Evolutionary conservation across 2,797 vertebrate genomes (phyloP).

Genomic region (Mycteria americana): DNA sequence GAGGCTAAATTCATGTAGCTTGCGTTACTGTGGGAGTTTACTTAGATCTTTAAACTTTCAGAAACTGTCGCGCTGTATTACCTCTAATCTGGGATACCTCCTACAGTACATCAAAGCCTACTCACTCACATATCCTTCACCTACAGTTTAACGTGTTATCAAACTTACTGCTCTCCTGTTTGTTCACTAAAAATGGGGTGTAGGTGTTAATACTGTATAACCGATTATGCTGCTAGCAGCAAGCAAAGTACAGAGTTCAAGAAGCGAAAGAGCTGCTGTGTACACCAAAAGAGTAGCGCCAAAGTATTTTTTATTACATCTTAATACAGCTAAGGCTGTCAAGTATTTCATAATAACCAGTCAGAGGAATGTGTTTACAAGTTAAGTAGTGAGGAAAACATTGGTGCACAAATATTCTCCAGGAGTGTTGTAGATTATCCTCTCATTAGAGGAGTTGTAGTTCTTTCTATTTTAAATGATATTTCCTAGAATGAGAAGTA

Average conservation of each 20-base stretch:
- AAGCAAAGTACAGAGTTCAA: neutral
- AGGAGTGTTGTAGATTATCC: neutral
- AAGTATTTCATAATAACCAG: slow-evolving; percentile 11
- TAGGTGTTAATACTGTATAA: neutral
- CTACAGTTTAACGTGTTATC: neutral
- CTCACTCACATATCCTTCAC: neutral
- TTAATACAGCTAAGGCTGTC: neutral
- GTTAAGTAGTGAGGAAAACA: neutral
- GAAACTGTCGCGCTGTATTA: neutral
- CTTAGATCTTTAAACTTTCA: neutral
- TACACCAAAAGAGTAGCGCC: neutral
- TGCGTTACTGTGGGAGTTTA: neutral
- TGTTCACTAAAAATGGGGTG: neutral
- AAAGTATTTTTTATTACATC: neutral
- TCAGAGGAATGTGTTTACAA: slow-evolving; percentile 15
- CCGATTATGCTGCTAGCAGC: neutral
- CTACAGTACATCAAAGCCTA: neutral
- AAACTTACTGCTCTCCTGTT: neutral
- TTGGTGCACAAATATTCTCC: neutral
- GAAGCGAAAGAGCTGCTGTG: neutral
- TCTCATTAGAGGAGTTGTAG: neutral
- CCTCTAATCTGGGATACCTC: neutral
- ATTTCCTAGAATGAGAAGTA: neutral
- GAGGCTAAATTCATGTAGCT: neutral
- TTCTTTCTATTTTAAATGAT: neutral